phyloP scores from a whole-genome alignment of 2,797 vertebrate species.

The Cryptoprocta ferox region DNA sequence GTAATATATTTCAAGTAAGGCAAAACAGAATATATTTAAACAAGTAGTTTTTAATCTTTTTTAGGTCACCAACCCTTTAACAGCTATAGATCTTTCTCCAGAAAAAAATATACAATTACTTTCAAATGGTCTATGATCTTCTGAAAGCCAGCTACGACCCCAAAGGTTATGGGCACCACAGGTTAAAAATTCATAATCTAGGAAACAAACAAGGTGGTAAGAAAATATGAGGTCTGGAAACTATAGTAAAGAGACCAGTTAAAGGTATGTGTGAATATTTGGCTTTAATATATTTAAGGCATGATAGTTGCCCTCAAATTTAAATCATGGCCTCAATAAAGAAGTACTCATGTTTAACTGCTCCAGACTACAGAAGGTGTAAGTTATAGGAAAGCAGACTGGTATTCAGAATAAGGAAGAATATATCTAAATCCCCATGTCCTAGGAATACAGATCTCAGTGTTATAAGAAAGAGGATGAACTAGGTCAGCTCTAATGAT shows the following conservation, averaged over 20 bases:
- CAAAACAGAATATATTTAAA: not conserved
- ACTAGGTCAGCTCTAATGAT: not conserved
- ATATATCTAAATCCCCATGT: not conserved
- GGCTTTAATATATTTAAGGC: not conserved
- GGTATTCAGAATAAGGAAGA: not conserved
- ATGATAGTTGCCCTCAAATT: not conserved
- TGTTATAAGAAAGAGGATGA: not conserved
- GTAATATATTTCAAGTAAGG: not conserved
- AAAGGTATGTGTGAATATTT: not conserved
- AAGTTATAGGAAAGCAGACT: not conserved
- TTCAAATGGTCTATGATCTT: not conserved
- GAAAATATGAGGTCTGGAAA: not conserved
- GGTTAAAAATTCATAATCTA: slow-evolving; percentile 2
- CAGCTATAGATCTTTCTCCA: not conserved
- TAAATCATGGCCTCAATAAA: not conserved
- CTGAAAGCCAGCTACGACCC: not conserved
- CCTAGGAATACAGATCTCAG: not conserved
- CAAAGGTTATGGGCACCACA: not conserved
- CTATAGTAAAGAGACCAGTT: not conserved
- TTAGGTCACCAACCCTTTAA: not conserved
- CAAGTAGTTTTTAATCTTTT: not conserved
- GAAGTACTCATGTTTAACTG: not conserved
- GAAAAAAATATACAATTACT: not conserved
- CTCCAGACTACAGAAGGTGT: not conserved
- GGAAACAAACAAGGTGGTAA: not conserved